phyloP scores from a whole-genome alignment of 2,797 vertebrate species.

The Characodon lateralis region DNA sequence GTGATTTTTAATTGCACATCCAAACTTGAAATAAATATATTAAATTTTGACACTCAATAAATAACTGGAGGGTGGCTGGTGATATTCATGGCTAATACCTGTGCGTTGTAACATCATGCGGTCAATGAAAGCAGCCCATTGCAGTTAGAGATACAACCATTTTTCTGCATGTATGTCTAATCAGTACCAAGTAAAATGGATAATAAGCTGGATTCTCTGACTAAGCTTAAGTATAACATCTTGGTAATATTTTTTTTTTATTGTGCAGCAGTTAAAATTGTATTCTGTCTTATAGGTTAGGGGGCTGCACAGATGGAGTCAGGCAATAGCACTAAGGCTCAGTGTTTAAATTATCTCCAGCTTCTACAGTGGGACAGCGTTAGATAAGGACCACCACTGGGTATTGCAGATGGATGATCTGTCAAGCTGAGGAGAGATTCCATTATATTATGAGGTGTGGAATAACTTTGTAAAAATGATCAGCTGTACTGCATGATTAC shows the following conservation, averaged over 20 bases:
- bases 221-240: constrained; percentile 26
- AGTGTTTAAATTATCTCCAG: constrained; percentile 66
- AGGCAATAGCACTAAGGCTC: constrained; percentile 49
- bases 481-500: constrained; percentile 9
- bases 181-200: constrained; percentile 42
- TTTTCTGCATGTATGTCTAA: constrained; percentile 31
- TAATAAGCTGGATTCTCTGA: constrained; percentile 33
- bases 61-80: constrained; percentile 59
- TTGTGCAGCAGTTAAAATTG: constrained; percentile 35
- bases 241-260: constrained; percentile 1
- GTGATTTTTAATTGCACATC: constrained; percentile 60
- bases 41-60: constrained; percentile 68
- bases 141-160: constrained; percentile 31
- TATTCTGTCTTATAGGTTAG: constrained; percentile 27
- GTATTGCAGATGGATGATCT: constrained; percentile 49
- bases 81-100: constrained; percentile 35
- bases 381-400: constrained; percentile 59
- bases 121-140: constrained; percentile 37
- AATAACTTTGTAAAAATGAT: constrained; percentile 60
- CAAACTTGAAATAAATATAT: constrained; percentile 79
- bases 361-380: constrained; percentile 47
- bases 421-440: constrained; percentile 47
- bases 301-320: constrained; percentile 2
- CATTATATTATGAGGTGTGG: constrained; percentile 42
- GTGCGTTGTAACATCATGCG: constrained; percentile 51